Conservation (phyloP, 2,113 vertebrate genomes). For the Nanorana parkeri region DNA sequence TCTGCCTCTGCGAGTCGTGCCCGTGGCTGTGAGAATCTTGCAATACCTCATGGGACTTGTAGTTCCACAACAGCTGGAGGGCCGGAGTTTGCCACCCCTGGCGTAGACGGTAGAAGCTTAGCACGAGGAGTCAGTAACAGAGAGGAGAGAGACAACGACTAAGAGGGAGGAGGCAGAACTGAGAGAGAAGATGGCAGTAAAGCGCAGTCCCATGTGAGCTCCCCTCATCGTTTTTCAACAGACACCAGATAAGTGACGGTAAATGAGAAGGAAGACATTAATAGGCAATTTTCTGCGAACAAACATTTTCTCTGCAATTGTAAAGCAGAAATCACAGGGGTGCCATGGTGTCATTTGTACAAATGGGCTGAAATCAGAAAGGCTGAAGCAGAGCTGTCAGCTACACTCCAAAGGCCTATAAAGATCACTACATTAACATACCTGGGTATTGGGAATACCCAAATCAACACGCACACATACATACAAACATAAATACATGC, state of each 20-base stretch:
- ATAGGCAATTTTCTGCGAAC: slow-evolving; percentile 41
- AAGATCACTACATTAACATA: neutral
- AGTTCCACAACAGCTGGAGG: no score
- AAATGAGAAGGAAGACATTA: slow-evolving; percentile 49
- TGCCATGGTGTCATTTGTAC: slow-evolving; percentile 16
- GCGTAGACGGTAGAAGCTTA: neutral
- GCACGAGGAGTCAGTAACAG: neutral
- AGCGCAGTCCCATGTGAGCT: slow-evolving; percentile 8
- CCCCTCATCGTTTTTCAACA: slow-evolving; percentile 11
- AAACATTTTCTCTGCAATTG: slow-evolving; percentile 35
- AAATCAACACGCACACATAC: no score
- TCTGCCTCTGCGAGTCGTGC: no score
- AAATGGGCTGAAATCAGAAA: slow-evolving; percentile 26
- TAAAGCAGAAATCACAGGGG: slow-evolving; percentile 33
- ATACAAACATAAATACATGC: neutral
- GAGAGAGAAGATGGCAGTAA: slow-evolving; percentile 11
- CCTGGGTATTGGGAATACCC: no score
- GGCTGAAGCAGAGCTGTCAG: slow-evolving; percentile 14
- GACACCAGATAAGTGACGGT: slow-evolving; percentile 46
- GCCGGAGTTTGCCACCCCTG: no score
- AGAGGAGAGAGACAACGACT: neutral
- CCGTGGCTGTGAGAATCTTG: no score
- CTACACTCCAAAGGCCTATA: neutral
- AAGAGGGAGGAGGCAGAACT: neutral
- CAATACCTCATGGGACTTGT: no score